These are phyloP conservation scores for Tyto alba DNA, from an alignment of 2,113 vertebrate species.

Conservation along the genomic window DNA sequence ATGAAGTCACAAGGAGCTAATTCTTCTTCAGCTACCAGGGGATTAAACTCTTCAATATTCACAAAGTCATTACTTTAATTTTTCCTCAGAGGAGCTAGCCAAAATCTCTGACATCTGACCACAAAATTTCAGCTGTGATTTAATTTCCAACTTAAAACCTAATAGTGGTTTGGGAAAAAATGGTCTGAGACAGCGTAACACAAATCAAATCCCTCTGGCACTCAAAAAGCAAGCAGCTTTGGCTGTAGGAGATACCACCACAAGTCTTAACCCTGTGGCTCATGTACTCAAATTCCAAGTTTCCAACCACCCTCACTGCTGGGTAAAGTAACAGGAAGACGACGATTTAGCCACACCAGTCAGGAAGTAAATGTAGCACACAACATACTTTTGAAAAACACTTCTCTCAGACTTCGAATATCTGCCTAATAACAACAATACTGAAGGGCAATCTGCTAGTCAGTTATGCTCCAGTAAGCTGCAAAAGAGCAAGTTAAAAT, in stretches of 20 bases:
- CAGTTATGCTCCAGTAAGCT: background rate
- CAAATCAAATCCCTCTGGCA: conserved; percentile 40
- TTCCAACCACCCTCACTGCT: conserved; percentile 11
- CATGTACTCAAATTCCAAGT: background rate
- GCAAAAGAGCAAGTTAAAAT: background rate
- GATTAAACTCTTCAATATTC: conserved; percentile 55
- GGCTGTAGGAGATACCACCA: background rate
- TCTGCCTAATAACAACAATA: background rate
- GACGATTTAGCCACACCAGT: background rate
- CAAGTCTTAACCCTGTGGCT: background rate
- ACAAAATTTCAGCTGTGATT: conserved; percentile 66
- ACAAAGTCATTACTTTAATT: background rate
- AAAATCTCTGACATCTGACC: conserved; percentile 55
- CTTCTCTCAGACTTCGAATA: background rate
- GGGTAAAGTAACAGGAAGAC: background rate
- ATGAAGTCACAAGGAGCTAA: conserved; percentile 29
- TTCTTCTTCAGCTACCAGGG: conserved; percentile 49
- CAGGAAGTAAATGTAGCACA: background rate
- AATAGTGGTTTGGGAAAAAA: conserved; percentile 22
- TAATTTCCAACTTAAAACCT: conserved; percentile 48
- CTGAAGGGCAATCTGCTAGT: background rate
- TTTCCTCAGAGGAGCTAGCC: conserved; percentile 36
- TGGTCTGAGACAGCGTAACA: background rate
- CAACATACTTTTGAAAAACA: background rate
- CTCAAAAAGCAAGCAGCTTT: background rate